Evolutionary conservation across 2,888 invertebrate genomes (phyloP), one percentile per base, ranked within the genome.

Genomic region (Netelia melanura): DNA sequence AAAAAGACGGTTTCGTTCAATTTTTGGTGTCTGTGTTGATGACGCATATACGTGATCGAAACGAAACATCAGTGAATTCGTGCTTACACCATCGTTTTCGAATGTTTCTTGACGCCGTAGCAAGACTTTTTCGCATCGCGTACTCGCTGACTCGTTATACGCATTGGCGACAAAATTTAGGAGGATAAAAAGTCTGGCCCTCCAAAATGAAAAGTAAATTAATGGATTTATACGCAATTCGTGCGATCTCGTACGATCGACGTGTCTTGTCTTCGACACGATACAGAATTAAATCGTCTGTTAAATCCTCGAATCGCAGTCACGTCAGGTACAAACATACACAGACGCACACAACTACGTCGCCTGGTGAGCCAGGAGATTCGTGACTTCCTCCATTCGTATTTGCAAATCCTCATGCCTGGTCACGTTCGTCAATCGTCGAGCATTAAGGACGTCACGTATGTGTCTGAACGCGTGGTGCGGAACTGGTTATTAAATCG

Each of bases 361-460:
- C 38, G 6, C 48, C 11, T 48, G 48, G 14, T 14, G 48, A 48
- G 48, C 88, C 54, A 43, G 65, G 38, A 88, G 90, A 90, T 90
- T 90, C 93, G 92, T 91, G 91, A 91, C 92, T 92, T 93, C 92
- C 93, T 91, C 88, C 87, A 85, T 87, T 88, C 84, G 86, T 90
- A 91, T 89, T 80, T 89, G 90, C 91, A 90, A 90, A 91, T 90
- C 88, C 88, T 90, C 87, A 79, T 92, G 92, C 91, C 86, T 80
- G 89, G 89, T 92, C 93, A 93, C 92, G 92, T 92, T 89, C 91
- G 85, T 80, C 81, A 88, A 91, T 90, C 89, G 89, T 87, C 90
- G 86, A 85, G 90, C 87, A 89, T 89, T 88, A 84, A 89, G 89
- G 88, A 88, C 89, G 91, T 90, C 92, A 92, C 92, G 92, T 92